Evolutionary conservation across 2,113 vertebrate genomes (phyloP), one percentile per base, ranked within the genome.

Genomic region (Larimichthys crocea): DNA sequence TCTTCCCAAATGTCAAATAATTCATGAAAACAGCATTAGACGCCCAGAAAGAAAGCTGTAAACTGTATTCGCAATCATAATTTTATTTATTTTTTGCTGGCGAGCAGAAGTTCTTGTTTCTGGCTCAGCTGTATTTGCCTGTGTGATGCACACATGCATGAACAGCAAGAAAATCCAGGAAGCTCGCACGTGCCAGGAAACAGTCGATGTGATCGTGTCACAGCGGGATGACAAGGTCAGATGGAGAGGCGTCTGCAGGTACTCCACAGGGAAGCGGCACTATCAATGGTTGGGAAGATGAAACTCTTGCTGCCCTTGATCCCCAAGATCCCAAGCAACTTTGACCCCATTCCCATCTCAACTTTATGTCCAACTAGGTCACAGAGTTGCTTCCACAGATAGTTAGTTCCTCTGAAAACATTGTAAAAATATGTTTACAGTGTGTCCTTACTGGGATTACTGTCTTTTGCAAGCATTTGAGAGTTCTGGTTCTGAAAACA

Each of bases 141-240:
- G 15, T 76, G 50, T 49, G 69, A 73, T 17, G 49, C 31, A 59
- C 67, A 31, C 63, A 74, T 44, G 16, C 72, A 67, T 16, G 5
- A 64, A 60, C 59, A 76, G 74, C 65, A 71, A 59, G 31, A 15
- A 72, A 82, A 75, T 59, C 24, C 60, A 64, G 40, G 59, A 26
- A 62, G 57, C n/a, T 17, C 56, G 50, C 71, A 49, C 24, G 44
- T 78, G 76, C 46, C 71, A 65, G 56, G 60, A 86, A 71, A 82
- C 19, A 12, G 77, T 57, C 77, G 44, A 14, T 87, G 82, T 49
- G 60, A 67, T 80, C 26, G 55, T 68, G 88, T 87, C 67, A 63
- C 85, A 82, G 91, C 42, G 57, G 77, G 86, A 86, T 61, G 79
- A 85, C 83, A 86, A 92, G 90, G 91, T 92, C 92, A 86, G 82